These are phyloP conservation scores for Megaceryle maxima DNA, from an alignment of 2,113 vertebrate genomes.

Conservation along the genomic window DNA sequence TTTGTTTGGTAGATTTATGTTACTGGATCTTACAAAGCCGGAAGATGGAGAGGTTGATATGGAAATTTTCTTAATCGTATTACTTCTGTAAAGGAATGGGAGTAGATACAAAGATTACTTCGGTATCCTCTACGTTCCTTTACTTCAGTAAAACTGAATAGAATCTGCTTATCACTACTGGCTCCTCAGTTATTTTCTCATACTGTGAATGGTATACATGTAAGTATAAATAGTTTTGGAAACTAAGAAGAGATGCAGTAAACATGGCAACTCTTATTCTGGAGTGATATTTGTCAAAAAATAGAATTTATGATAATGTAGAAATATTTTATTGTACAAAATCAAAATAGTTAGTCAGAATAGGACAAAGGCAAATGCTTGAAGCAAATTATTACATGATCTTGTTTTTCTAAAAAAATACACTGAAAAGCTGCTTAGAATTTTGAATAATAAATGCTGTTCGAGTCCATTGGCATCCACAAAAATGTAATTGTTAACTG, in stretches of 20 bases:
- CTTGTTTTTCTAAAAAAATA: slow-evolving; percentile 45
- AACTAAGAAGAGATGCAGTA: not conserved
- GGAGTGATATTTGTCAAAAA: not conserved
- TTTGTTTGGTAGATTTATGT: not conserved
- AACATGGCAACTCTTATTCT: not conserved
- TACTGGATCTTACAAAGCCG: not conserved
- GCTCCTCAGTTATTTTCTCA: not conserved
- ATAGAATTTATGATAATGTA: not conserved
- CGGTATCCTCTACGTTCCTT: not conserved
- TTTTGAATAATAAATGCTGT: slow-evolving; percentile 55
- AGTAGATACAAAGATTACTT: not conserved
- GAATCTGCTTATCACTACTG: not conserved
- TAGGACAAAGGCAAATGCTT: slow-evolving; percentile 17
- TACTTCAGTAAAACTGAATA: not conserved
- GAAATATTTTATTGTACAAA: not conserved
- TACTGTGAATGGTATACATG: not conserved
- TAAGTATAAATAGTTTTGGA: not conserved
- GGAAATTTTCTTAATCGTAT: not conserved
- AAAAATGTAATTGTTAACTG: slow-evolving; percentile 67
- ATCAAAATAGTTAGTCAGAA: slow-evolving; percentile 15
- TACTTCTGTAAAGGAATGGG: not conserved
- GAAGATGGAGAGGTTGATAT: not conserved
- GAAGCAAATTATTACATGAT: slow-evolving; percentile 34
- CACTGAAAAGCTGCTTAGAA: slow-evolving; percentile 35
- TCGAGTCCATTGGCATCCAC: slow-evolving; percentile 58